Evolutionary conservation across 2,113 vertebrate genomes (phyloP).

Genomic region (Gnathonemus echidnorhynchus): DNA sequence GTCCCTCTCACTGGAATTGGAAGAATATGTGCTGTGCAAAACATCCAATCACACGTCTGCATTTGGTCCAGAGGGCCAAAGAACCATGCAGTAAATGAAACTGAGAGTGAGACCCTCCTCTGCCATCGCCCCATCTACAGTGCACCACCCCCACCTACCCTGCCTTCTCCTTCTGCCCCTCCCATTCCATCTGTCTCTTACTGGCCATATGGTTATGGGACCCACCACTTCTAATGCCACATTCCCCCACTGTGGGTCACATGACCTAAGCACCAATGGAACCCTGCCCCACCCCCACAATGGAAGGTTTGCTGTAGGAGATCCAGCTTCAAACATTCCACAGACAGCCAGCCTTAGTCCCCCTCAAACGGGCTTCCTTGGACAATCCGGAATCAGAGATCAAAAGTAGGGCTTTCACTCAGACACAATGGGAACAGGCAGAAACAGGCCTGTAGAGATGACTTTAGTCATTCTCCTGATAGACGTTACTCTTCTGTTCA

Average conservation of each 20-base stretch:
- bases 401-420: no score
- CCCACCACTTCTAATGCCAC: constrained; percentile 36
- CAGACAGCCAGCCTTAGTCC: no score
- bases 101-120: not conserved
- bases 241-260: constrained; percentile 44
- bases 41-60: not conserved
- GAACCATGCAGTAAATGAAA: not conserved
- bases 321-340: not conserved
- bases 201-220: constrained; percentile 49
- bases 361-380: not conserved
- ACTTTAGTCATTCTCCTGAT: not conserved
- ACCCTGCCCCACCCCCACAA: not conserved
- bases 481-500: not conserved
- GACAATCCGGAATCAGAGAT: not conserved
- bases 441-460: not conserved
- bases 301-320: not conserved
- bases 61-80: not conserved
- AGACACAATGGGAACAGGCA: not conserved
- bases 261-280: constrained; percentile 30
- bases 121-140: not conserved
- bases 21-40: not conserved
- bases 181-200: constrained; percentile 58
- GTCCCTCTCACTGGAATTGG: not conserved
- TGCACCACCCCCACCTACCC: constrained; percentile 23
- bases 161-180: constrained; percentile 26